Evolutionary conservation across 2,113 vertebrate species (phyloP).

Genomic region (Phoenicopterus ruber): DNA sequence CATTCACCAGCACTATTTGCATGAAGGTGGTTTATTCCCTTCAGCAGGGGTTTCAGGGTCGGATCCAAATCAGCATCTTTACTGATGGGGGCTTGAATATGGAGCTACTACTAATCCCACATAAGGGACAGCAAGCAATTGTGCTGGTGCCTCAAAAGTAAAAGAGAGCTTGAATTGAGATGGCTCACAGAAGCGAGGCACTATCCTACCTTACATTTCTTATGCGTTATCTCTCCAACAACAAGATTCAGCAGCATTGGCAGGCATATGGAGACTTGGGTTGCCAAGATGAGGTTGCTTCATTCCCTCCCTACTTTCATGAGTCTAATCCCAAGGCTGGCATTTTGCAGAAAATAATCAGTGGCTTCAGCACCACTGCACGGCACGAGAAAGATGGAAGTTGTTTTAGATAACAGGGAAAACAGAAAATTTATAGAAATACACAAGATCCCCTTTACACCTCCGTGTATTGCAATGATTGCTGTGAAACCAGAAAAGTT

Average conservation of each 20-base stretch:
- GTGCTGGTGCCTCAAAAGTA: neutral
- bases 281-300: neutral
- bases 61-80: neutral
- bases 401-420: neutral
- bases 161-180: neutral
- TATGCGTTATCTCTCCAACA: neutral
- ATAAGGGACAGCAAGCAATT: neutral
- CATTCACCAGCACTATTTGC: neutral
- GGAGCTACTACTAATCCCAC: neutral
- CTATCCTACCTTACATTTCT: neutral
- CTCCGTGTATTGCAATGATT: neutral
- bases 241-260: neutral
- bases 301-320: neutral
- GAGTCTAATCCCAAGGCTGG: neutral
- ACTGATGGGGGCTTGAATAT: neutral
- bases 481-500: neutral
- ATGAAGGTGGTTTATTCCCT: neutral
- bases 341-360: neutral
- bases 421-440: neutral
- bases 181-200: accelerated
- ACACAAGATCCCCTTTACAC: neutral
- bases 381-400: neutral
- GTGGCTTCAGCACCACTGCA: neutral
- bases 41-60: neutral
- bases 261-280: neutral